A percentile compares a stretch with the other conserved stretches of the same genome.
phyloP scores from a whole-genome alignment of 2,113 vertebrate genomes.

The Galemys pyrenaicus region DNA sequence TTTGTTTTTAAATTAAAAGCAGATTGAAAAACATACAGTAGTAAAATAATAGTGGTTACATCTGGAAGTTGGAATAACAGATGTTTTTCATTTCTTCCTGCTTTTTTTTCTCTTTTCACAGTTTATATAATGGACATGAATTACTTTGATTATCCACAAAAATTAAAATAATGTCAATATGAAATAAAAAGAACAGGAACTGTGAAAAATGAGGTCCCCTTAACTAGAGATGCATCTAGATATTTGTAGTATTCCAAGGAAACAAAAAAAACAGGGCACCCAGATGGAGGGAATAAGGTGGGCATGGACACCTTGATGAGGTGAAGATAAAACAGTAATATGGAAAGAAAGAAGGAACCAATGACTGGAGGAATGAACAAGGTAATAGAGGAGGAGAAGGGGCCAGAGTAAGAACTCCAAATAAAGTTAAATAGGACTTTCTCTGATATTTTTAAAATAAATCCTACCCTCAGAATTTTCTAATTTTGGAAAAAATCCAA shows the following conservation, averaged over 20 bases:
- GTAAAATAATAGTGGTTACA: background rate
- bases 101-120: conserved; percentile 1
- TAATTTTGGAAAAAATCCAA: background rate
- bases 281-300: background rate
- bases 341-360: background rate
- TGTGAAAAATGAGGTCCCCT: background rate
- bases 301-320: background rate
- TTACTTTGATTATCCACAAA: conserved; percentile 33
- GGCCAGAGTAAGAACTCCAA: background rate
- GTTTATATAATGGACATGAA: background rate
- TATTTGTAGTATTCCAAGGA: background rate
- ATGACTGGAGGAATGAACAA: background rate
- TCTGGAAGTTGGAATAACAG: conserved; percentile 28
- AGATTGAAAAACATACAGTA: background rate
- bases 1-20: background rate
- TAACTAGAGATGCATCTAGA: background rate
- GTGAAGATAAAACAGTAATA: background rate
- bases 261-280: background rate
- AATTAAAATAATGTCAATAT: conserved; percentile 24
- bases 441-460: background rate
- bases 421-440: background rate
- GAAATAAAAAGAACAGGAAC: background rate
- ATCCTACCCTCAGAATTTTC: background rate
- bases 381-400: background rate
- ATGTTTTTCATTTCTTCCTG: background rate